These are phyloP conservation scores for Bombus cullumanus DNA, from an alignment of 1,140 invertebrate genomes.

Conservation along the genomic window DNA sequence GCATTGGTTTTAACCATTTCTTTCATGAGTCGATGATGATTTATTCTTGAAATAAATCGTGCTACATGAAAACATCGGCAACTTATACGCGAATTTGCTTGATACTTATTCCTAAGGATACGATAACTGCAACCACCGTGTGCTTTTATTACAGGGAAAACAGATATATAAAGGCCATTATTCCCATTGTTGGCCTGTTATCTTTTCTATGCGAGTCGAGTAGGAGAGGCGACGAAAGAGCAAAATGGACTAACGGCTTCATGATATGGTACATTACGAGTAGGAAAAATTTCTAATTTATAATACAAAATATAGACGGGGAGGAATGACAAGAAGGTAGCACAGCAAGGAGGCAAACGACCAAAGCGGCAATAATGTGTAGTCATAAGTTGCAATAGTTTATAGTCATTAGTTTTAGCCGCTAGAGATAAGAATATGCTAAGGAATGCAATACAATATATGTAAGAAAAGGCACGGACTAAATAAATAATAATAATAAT, in stretches of 20 bases:
- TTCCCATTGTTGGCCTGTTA: conserved; percentile 21
- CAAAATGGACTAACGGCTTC: not conserved
- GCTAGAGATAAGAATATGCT: no score
- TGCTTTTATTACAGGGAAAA: not conserved
- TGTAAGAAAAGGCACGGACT: no score
- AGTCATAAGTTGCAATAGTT: no score
- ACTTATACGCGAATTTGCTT: not conserved
- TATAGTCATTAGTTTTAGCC: no score
- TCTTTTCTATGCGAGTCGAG: not conserved
- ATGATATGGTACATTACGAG: not conserved
- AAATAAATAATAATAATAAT: no score
- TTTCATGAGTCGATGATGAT: no score
- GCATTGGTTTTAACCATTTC: not conserved
- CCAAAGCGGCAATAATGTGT: no score
- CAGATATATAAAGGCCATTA: conserved; percentile 19
- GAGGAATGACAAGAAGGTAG: no score
- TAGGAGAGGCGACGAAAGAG: not conserved
- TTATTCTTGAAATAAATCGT: not conserved
- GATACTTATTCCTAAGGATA: not conserved
- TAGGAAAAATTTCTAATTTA: not conserved
- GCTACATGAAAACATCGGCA: not conserved
- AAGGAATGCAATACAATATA: no score
- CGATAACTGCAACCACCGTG: not conserved
- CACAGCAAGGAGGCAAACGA: no score
- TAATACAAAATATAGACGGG: not conserved